Conservation (phyloP, 2,113 vertebrate species). For the Sterrhoptilus dennistouni region DNA sequence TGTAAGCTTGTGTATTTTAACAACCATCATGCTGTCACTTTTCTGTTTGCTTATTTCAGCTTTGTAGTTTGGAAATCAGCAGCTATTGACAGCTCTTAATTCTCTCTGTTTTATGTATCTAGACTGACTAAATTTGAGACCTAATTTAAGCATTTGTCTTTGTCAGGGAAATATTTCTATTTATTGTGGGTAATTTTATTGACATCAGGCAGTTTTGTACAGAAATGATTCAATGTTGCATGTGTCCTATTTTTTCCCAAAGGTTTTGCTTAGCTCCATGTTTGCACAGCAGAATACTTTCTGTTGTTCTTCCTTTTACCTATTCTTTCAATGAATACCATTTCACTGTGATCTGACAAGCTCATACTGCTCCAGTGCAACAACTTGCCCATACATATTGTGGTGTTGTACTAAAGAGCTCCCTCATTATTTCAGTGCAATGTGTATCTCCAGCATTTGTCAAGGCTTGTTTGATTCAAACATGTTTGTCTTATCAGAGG, state of each 20-base stretch:
- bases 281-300: conserved; percentile 41
- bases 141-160: neutral
- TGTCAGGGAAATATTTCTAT: neutral
- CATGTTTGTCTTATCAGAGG: conserved; percentile 8
- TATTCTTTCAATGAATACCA: neutral
- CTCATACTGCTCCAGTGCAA: conserved; percentile 42
- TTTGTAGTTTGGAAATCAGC: neutral
- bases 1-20: neutral
- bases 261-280: neutral
- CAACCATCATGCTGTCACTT: neutral
- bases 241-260: neutral
- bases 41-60: neutral
- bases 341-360: conserved; percentile 38
- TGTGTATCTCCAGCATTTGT: conserved; percentile 63
- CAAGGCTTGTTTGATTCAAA: conserved; percentile 67
- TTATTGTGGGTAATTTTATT: neutral
- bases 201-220: neutral
- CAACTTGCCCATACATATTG: conserved; percentile 65
- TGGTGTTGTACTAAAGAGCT: conserved; percentile 46
- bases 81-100: neutral
- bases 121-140: neutral
- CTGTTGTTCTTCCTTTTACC: conserved; percentile 29
- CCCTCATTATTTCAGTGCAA: neutral
- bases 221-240: neutral
- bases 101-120: neutral